phyloP scores from a whole-genome alignment of 1,140 invertebrate species.

The Piezodorus guildinii region DNA sequence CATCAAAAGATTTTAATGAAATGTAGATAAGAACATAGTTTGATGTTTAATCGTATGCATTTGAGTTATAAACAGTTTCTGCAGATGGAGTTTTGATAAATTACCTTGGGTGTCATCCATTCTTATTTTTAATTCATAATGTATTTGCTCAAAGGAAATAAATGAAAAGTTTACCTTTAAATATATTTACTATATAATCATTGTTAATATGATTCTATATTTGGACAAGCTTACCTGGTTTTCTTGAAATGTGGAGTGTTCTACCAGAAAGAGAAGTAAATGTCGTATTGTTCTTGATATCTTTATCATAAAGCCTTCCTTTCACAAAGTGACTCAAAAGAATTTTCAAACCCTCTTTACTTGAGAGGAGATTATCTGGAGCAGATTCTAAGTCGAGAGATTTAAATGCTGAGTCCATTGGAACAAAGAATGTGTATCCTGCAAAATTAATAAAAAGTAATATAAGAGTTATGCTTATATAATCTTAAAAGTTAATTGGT shows the following conservation, averaged over 20 bases:
- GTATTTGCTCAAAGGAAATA: too few species aligned
- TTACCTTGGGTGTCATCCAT: too few species aligned
- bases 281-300: conserved; percentile 40
- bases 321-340: conserved; percentile 49
- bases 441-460: conserved; percentile 11
- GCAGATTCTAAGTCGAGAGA: conserved; percentile 40
- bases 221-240: conserved; percentile 33
- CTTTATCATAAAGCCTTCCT: conserved; percentile 44
- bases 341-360: conserved; percentile 39
- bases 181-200: too few species aligned
- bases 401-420: conserved; percentile 45
- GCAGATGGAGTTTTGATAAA: too few species aligned
- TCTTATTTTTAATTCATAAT: too few species aligned
- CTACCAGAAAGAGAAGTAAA: conserved; percentile 41
- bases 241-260: conserved; percentile 39
- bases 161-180: too few species aligned
- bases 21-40: too few species aligned
- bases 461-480: too few species aligned
- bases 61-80: too few species aligned
- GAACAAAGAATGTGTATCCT: conserved; percentile 51
- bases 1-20: too few species aligned
- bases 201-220: conserved; percentile 1
- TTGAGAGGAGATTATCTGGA: conserved; percentile 44
- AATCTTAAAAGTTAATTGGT: too few species aligned
- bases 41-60: too few species aligned